Conservation (phyloP, 2,888 invertebrate genomes). For the Sinentomon sp. region DNA sequence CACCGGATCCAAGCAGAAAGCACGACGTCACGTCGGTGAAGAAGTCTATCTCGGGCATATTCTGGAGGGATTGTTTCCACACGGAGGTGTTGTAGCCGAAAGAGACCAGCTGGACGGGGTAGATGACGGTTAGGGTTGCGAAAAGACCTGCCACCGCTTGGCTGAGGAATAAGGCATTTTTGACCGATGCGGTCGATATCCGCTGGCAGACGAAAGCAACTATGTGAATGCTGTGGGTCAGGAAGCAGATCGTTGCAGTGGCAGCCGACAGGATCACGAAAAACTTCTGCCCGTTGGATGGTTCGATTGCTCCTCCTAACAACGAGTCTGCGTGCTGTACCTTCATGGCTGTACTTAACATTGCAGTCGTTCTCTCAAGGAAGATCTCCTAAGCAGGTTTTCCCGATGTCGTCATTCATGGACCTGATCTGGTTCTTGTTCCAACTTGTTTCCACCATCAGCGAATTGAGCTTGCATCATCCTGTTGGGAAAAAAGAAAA, state of each 20-base stretch:
- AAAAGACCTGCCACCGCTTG: constrained; percentile 11
- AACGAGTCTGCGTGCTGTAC: too few species aligned
- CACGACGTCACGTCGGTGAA: constrained; percentile 9
- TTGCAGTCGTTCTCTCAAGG: too few species aligned
- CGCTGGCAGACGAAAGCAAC: constrained; percentile 10
- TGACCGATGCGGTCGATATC: constrained; percentile 8
- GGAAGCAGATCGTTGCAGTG: constrained; percentile 12
- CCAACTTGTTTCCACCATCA: too few species aligned
- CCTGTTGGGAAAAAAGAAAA: too few species aligned
- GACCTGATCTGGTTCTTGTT: too few species aligned
- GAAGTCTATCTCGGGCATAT: constrained; percentile 10
- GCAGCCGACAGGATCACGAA: constrained; percentile 11
- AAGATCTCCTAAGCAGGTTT: too few species aligned
- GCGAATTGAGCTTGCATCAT: too few species aligned
- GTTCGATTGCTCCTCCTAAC: too few species aligned
- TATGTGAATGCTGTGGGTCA: constrained; percentile 10
- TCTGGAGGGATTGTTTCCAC: constrained; percentile 2
- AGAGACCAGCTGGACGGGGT: constrained; percentile 11
- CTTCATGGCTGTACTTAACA: too few species aligned
- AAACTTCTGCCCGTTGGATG: constrained; percentile 11
- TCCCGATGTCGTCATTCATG: too few species aligned
- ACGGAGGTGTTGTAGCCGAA: constrained; percentile 5
- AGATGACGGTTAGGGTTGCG: constrained; percentile 12
- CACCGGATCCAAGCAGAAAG: constrained; percentile 10
- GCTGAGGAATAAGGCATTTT: constrained; percentile 9